Evolutionary conservation across 2,797 vertebrate genomes (phyloP), one percentile per base, ranked within the genome.

Genomic region (Sebastes iracundus): DNA sequence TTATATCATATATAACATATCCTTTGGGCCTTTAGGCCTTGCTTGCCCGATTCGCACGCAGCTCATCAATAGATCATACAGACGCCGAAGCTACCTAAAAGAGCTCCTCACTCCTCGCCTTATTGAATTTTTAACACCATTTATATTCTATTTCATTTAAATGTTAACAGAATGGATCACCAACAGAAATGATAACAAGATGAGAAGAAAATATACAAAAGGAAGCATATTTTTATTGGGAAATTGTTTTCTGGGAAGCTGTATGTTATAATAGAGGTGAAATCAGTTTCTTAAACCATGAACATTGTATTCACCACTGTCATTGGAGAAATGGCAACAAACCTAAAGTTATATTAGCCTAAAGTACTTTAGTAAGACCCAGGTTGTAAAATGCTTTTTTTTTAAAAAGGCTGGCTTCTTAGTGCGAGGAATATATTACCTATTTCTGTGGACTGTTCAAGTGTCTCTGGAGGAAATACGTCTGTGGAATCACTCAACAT

Each of bases 401-500:
- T 35, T 30, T 20, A 49, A 6, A 8, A 42, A 20, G 9, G 35
- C 14, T 5, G 4, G 2, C 27, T 9, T 62, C n/a, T 63, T 30
- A 42, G 23, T 62, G 35, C 56, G 52, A 16, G 42, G 13, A 7
- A 67, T 64, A 70, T 65, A 46, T 9, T 9, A 0, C 46, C 18
- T 20, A 4, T 52, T 6, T 76, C 30, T 42, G n/a, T 75, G 49
- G 62, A 55, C 60, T 62, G 11, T 56, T 22, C n/a, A 22, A 10
- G 10, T 61, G 20, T 74, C 18, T 67, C 35, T 60, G 16, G 42
- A 22, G 42, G 10, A 72, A 63, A 59, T 75, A 61, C 10, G 22
- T 33, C 46, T 74, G 52, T 69, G 25, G 8, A 71, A 52, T 78
- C 56, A 65, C 33, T 87, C 32, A 30, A 62, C 66, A 67, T 23